These are phyloP conservation scores for Petromus typicus DNA, from an alignment of 2,113 vertebrate genomes.

Conservation along the genomic window DNA sequence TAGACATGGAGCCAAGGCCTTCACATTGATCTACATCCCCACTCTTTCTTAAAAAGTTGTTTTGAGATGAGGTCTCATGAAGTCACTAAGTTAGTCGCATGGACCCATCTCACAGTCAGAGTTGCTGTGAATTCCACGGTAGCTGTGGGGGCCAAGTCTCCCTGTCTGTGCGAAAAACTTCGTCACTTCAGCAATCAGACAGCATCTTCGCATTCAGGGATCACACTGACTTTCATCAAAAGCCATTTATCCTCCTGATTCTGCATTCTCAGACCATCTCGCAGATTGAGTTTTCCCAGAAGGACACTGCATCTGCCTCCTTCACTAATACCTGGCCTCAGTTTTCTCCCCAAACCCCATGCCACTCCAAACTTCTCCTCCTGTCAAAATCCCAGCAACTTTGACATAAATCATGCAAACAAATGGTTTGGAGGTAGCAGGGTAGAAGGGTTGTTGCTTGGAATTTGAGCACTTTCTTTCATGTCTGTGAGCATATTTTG, in stretches of 20 bases:
- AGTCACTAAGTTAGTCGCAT: background rate
- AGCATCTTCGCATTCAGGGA: background rate
- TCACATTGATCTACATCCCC: background rate
- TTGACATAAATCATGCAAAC: background rate
- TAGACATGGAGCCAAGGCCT: background rate
- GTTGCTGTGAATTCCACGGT: background rate
- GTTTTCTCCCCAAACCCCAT: accelerated
- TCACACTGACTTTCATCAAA: background rate
- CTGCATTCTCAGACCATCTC: background rate
- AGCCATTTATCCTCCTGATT: background rate
- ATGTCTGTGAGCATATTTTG: background rate
- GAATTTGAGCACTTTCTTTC: background rate
- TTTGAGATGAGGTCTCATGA: background rate
- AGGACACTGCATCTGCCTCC: background rate
- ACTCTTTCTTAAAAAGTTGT: too few species aligned
- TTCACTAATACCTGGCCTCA: background rate
- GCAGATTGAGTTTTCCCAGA: background rate
- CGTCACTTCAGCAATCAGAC: background rate
- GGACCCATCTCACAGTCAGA: too few species aligned
- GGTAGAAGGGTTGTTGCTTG: accelerated
- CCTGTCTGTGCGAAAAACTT: background rate
- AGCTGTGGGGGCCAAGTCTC: too few species aligned
- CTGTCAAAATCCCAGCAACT: background rate
- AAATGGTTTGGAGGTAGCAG: background rate
- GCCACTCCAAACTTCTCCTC: background rate